A percentile compares a stretch with the other conserved stretches of the same genome.
Conservation (phyloP, 2,888 invertebrate species). For the Caenorhabditis wallacei region DNA sequence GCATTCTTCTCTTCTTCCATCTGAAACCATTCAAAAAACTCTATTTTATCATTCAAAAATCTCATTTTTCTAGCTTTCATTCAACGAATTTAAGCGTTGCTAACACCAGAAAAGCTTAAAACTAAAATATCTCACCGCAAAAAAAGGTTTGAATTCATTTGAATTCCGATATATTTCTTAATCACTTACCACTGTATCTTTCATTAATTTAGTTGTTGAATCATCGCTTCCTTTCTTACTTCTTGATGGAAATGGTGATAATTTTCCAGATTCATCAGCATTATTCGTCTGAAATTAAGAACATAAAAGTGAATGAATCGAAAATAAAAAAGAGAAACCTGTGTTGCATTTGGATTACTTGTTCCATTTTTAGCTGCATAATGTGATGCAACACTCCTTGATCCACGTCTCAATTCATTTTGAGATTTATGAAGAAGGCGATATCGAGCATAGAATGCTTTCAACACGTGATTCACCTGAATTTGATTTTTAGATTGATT, state of each 20-base stretch:
- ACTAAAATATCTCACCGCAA: constrained; percentile 3
- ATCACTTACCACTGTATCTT: constrained; percentile 54
- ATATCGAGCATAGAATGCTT: constrained; percentile 79
- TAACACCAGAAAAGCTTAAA: constrained; percentile 31
- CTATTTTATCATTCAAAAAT: constrained; percentile 1
- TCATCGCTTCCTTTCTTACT: constrained; percentile 73
- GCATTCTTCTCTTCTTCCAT: constrained; percentile 60
- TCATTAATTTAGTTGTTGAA: constrained; percentile 71
- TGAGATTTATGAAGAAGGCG: constrained; percentile 79
- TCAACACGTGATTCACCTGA: constrained; percentile 78
- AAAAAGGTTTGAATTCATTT: not conserved
- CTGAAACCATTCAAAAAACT: constrained; percentile 37
- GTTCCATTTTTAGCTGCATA: constrained; percentile 78
- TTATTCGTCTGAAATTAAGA: constrained; percentile 60
- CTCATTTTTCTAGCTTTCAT: not conserved
- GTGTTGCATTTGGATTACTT: constrained; percentile 9
- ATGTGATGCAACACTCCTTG: constrained; percentile 79
- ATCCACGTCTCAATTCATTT: constrained; percentile 78
- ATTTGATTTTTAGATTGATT: not conserved
- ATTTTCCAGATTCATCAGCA: constrained; percentile 55
- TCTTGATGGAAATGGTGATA: constrained; percentile 63
- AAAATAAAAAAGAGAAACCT: not conserved
- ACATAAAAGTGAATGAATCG: not conserved
- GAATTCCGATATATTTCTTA: not conserved
- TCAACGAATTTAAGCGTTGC: not conserved